These are phyloP conservation scores for Pseudobourletiella spinata DNA, from an alignment of 1,140 invertebrate species.

Conservation along the genomic window DNA sequence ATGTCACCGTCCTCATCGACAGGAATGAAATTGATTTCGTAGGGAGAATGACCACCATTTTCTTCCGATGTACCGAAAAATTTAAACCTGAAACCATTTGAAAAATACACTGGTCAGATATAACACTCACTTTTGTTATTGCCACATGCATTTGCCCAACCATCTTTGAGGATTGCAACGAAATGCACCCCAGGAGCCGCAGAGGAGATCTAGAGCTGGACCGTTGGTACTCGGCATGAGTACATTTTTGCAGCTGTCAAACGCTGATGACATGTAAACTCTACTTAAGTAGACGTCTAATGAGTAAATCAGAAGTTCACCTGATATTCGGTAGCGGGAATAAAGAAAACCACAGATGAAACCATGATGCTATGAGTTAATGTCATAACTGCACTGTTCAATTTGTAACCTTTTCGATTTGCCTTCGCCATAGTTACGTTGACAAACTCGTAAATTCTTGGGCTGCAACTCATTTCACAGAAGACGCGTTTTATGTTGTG, in stretches of 20 bases:
- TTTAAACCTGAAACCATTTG: constrained; percentile 39
- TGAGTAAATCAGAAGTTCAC: constrained; percentile 39
- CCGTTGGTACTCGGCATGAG: constrained; percentile 65
- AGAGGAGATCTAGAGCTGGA: constrained; percentile 70
- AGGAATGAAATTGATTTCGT: constrained; percentile 65
- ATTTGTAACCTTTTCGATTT: constrained; percentile 1
- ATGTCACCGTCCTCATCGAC: background rate
- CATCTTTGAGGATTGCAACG: constrained; percentile 55
- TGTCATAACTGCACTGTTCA: background rate
- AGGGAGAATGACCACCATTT: constrained; percentile 56
- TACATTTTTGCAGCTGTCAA: constrained; percentile 72
- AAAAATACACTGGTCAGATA: too few relatives aligned
- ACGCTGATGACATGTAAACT: constrained; percentile 47
- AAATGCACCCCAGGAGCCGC: constrained; percentile 56
- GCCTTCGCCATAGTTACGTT: constrained; percentile 44
- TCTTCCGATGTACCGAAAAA: constrained; percentile 61
- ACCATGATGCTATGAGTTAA: background rate
- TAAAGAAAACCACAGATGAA: too few relatives aligned
- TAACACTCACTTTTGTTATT: too few relatives aligned
- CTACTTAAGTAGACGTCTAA: constrained; percentile 55
- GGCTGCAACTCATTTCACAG: constrained; percentile 73
- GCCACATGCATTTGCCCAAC: too few relatives aligned
- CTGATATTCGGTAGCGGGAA: too few relatives aligned
- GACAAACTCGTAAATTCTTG: constrained; percentile 66
- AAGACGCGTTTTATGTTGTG: constrained; percentile 70